Percentiles rank a stretch among this genome's conserved stretches.
phyloP scores from a whole-genome alignment of 1,140 invertebrate species.

The Plodia interpunctella region DNA sequence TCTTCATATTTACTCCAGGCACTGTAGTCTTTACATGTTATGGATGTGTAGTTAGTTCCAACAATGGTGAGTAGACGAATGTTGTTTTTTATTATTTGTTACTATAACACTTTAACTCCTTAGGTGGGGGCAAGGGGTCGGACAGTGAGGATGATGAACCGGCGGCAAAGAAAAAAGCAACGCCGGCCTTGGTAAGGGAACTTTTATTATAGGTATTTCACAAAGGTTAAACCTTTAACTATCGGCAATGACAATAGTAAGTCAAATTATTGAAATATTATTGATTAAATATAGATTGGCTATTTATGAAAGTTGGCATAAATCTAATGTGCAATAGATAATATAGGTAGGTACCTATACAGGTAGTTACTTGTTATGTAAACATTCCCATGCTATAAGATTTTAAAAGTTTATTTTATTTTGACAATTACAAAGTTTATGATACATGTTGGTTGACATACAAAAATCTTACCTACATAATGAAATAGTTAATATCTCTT shows the following conservation, averaged over 20 bases:
- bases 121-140: conserved; percentile 78
- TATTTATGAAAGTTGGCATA: not conserved
- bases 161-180: conserved; percentile 81
- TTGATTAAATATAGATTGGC: not conserved
- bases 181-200: conserved; percentile 67
- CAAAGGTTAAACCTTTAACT: not conserved
- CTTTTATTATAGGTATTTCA: not conserved
- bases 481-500: no score
- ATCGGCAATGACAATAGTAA: not conserved
- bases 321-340: not conserved
- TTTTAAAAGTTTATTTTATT: no score
- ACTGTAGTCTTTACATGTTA: conserved; percentile 57
- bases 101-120: conserved; percentile 41
- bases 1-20: conserved; percentile 58
- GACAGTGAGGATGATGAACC: conserved; percentile 90
- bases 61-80: not conserved
- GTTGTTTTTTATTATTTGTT: conserved; percentile 4
- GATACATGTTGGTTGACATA: no score
- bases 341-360: no score
- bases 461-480: no score
- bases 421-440: no score
- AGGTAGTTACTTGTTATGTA: no score
- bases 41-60: conserved; percentile 56
- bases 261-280: not conserved
- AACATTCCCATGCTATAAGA: no score